Base-by-base conservation (phyloP, 1,140 invertebrate genomes). In the Brachionus rubens region DNA sequence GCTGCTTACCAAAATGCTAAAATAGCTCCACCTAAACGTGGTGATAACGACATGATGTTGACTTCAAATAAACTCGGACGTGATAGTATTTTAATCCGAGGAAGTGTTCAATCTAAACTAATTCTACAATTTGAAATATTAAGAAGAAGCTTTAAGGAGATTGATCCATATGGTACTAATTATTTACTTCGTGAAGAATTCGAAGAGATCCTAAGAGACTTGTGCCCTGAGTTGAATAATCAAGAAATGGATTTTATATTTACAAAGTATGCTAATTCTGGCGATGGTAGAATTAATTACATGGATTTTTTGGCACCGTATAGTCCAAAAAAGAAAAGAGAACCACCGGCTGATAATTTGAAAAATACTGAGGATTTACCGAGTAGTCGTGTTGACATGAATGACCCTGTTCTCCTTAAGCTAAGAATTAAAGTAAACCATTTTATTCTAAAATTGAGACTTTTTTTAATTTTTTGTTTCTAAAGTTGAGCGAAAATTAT, bases 1-100 rank as follows among this genome's bases (percentile, higher is more conserved):
- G 84, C 83, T 7, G 78, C 81, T 9, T 84, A 81, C 79, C 82
- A 82, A n/a, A 85, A 84, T 78, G 81, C 84, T 54, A 84, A 84
- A 77, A 21, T 68, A 56, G 26, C 79, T n/a, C 84, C 84, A 4
- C 84, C 84, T 47, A 79, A 79, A 46, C 78, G 79, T 14, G 83
- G 84, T 10, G 83, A 85, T 75, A 78, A 79, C 6, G 84, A 85
- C 77, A 83, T 80, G 77, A 83, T 84, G 82, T 78, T 83, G 62
- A 79, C 83, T 46, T 84, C 82, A 7, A 78, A 82, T 41, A 85
- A 84, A 77, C 79, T 85, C 59, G 84, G 84, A 77, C 81, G 81
- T 77, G 83, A 81, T 12, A 77, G 79, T 16, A 82, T 84, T 76
- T 81, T 85, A 81, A 77, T 85, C 26, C 80, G 82, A 54, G 84